Base-by-base conservation (phyloP, 2,797 vertebrate genomes). In the Hippocampus kuda region DNA sequence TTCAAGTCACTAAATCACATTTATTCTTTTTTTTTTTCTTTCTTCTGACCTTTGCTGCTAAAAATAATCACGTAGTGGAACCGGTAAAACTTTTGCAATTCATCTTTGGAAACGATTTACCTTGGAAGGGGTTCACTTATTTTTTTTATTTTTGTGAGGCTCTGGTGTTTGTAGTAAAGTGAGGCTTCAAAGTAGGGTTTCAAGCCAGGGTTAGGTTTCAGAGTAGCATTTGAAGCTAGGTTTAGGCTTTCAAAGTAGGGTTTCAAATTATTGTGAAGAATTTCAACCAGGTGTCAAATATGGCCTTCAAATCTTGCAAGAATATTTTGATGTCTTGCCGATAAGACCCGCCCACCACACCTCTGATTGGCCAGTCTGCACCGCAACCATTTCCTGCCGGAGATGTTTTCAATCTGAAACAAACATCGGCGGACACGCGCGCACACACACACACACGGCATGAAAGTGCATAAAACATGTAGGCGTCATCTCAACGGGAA, bases 391-490 rank as follows among this genome's bases (percentile, higher is more conserved):
- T 59, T 27, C 16, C 30, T 18, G 8, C 8, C 15, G 30, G 13
- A 30, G 26, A 34, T 65, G 63, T 65, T 26, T 48, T 48, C 24
- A 12, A 13, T 18, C 24, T 48, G 44, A 65, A 49, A 48, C 48
- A 48, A 48, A 48, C 44, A 48, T 48, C 5, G 7, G 10, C 46
- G 18, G 62, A 42, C 18, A 18, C 20, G 4, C 5, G 5, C 13
- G 15, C 30, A 11, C 59, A 2, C 5, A 11, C 59, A 2, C 5
- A 20, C 34, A 38, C 34, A 8, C 15, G 42, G 24, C 44, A 65
- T 49, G 24, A 65, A 65, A 49, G 42, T 20, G 63, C 63, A 65
- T 65, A 30, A 65, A 65, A 49, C 24, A 65, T 65, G 44, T 49
- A 15, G 46, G 46, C 24, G 15, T 48, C 42, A 42, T 64, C 62